Evolutionary conservation across 2,113 vertebrate species (phyloP).

Genomic region (Cyprinodon tularosa): DNA sequence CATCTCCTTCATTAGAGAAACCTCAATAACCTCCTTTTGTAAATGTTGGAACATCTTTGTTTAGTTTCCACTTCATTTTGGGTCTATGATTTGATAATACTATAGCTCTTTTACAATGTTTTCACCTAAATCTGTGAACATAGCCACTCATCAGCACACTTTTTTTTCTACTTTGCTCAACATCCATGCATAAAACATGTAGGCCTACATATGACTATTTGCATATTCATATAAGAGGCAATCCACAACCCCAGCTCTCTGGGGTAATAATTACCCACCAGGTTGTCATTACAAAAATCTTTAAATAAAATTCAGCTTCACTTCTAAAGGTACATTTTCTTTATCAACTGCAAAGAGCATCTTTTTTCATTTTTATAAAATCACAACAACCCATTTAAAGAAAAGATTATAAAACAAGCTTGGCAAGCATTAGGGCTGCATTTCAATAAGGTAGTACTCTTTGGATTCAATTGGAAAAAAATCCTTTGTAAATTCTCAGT

Average conservation of each 20-base stretch:
- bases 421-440: neutral
- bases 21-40: neutral
- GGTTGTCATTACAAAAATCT: neutral
- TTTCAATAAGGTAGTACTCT: neutral
- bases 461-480: neutral
- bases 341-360: neutral
- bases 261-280: neutral
- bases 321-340: neutral
- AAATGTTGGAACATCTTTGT: neutral
- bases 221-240: neutral
- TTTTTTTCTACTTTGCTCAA: neutral
- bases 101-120: too few relatives aligned
- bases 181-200: neutral
- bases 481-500: too few relatives aligned
- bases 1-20: too few relatives aligned
- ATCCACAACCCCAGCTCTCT: neutral
- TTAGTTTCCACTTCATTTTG: too few relatives aligned
- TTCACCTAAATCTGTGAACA: neutral
- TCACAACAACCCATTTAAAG: slow-evolving; percentile 14
- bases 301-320: neutral
- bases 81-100: too few relatives aligned
- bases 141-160: neutral
- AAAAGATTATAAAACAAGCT: neutral
- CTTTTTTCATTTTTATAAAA: slow-evolving; percentile 23
- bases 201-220: neutral